Base-by-base conservation (phyloP, 2,113 vertebrate species). In the Saguinus imperator region DNA sequence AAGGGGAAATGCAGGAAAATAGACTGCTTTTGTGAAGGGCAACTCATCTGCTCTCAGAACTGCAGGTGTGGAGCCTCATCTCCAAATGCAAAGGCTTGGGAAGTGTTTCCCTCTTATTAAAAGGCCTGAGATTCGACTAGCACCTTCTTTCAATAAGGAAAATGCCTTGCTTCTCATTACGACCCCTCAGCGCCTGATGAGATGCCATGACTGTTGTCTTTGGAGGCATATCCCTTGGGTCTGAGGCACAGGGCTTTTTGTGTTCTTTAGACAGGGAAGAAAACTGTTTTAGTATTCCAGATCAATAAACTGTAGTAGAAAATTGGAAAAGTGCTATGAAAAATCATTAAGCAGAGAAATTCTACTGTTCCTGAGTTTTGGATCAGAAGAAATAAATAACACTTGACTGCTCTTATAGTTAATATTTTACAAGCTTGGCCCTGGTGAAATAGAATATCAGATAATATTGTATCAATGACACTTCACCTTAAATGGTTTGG, bases 321-420 rank as follows among this genome's bases (percentile, higher is more conserved):
- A 76, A 97, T 92, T 96, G 70, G 84, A 94, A 98, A 48, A 70
- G 50, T 90, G 90, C 97, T 97, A 73, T 81, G 52, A 50, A 95
- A 97, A 98, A 89, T 80, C 94, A 83, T 76, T 84, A 76, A 85
- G n/a, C 21, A 96, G 79, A 97, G 77, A 87, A 90, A 80, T 97
- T 97, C 91, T 95, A 43, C 89, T 81, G 6, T 10, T 55, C 5
- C 77, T 48, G 66, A 61, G 57, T 95, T 98, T 91, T 70, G 77
- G 48, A 96, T 92, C 73, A 91, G 80, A 95, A 81, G 93, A 92
- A 97, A 97, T 83, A 94, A 97, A 95, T 96, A 94, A 91, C 43
- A 83, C 66, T 96, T 48, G 48, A 95, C 52, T 94, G 50, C 29
- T 96, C 94, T 97, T 96, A 90, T 73, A 92, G 92, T 97, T 98